Evolutionary conservation across 1,140 invertebrate species (phyloP), one percentile per base, ranked within the genome.

Genomic region (Apis laboriosa): DNA sequence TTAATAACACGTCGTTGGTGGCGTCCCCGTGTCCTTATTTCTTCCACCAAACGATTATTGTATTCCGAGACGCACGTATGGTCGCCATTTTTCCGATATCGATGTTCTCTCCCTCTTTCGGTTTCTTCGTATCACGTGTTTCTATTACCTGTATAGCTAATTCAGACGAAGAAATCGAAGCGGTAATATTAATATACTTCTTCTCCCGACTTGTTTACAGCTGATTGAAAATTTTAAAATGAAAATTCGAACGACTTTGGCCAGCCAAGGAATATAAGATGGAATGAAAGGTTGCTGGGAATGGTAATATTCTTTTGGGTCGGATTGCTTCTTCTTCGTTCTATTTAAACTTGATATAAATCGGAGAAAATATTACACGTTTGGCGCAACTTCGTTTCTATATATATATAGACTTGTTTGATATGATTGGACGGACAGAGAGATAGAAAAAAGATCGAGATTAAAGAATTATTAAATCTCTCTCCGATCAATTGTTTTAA

Each of bases 31-130:
- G 56, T 56, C 12, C 75, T 77, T 24, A 24, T 77, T 70, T 63
- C 61, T 70, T 17, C 66, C n/a, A 56, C 61, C 61, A 64, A 77
- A 21, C 75, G 28, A 51, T 77, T 77, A 83, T 83, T 63, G 64
- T 7, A 7, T 7, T 77, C 19, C 60, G 58, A n/a, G 56, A 49
- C 17, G 15, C 34, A 13, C 21, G 51, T 12, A 15, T n/a, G 58
- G 12, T 17, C 63, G 17, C 28, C n/a, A 28, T 61, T 61, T 71
- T 71, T 34, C 67, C 77, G 43, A 79, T 79, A 79, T 78, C 66
- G 53, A 24, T 34, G 7, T 21, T 19, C 12, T 21, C 13, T n/a
- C 43, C 21, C 21, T n/a, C 43, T 28, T 21, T 56, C 66, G 34
- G 19, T 4, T 67, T 21, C n/a, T 19, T 24, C n/a, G 60, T 63